These are phyloP conservation scores for Glyphotaelius pellucidus DNA, from an alignment of 2,888 invertebrate species.

Conservation along the genomic window DNA sequence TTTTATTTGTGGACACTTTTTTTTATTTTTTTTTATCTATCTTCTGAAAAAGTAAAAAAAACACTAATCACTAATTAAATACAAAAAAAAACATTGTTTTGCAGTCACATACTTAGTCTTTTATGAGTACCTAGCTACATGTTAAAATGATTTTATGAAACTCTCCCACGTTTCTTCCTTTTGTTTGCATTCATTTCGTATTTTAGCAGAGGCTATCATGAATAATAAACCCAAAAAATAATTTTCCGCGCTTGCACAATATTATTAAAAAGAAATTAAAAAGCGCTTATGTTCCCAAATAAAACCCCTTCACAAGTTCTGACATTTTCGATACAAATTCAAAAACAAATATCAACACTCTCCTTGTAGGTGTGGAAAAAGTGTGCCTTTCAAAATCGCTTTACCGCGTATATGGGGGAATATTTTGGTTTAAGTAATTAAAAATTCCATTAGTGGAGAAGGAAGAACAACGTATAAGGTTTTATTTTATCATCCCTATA, in stretches of 20 bases:
- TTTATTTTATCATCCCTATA: slow-evolving; percentile 41
- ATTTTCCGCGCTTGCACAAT: neutral
- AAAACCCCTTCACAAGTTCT: neutral
- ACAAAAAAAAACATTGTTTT: neutral
- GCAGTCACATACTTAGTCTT: neutral
- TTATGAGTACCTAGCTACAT: neutral
- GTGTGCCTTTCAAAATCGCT: neutral
- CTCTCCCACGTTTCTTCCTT: neutral
- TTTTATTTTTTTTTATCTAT: too few relatives aligned
- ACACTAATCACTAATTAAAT: too few relatives aligned
- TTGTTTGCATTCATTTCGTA: neutral
- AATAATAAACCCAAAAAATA: neutral
- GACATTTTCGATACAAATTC: neutral
- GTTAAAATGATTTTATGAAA: neutral
- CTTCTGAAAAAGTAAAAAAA: too few relatives aligned
- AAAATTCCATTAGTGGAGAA: slow-evolving; percentile 31
- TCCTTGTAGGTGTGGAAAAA: neutral
- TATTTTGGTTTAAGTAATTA: slow-evolving; percentile 40
- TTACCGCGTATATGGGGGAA: slow-evolving; percentile 18
- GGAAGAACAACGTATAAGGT: slow-evolving; percentile 1
- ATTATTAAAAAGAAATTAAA: neutral
- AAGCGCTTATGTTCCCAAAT: neutral
- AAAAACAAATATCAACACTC: slow-evolving; percentile 2
- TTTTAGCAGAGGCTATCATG: neutral
- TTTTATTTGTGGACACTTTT: too few relatives aligned